These are phyloP conservation scores for Mellilla xanthometata DNA, from an alignment of 2,888 invertebrate genomes.

Conservation along the genomic window DNA sequence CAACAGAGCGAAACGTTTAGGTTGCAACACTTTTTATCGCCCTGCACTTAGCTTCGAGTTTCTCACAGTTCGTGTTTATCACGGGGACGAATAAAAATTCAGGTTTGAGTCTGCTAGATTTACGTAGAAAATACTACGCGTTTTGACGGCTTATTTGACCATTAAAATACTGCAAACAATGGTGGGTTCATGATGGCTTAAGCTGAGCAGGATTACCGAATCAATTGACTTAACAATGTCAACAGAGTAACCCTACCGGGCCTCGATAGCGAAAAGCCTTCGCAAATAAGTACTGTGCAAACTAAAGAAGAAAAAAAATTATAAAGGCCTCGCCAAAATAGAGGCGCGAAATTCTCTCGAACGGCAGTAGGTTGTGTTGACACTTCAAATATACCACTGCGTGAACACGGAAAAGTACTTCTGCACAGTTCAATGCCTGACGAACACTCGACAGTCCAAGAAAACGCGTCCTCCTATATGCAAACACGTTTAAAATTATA, in stretches of 20 bases:
- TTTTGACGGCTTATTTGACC: constrained; percentile 17
- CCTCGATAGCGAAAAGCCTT: constrained; percentile 70
- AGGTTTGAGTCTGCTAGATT: constrained; percentile 13
- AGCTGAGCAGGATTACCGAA: constrained; percentile 34
- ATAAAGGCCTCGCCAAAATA: constrained; percentile 37
- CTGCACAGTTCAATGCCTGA: constrained; percentile 54
- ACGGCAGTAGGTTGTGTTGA: constrained; percentile 68
- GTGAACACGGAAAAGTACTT: too few relatives aligned
- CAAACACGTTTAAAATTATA: constrained; percentile 39
- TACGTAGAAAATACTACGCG: constrained; percentile 16
- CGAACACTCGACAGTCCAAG: constrained; percentile 56
- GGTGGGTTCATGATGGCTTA: not conserved
- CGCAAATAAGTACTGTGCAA: constrained; percentile 56
- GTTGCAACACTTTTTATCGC: constrained; percentile 31
- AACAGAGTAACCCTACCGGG: constrained; percentile 69
- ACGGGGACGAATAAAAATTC: constrained; percentile 11
- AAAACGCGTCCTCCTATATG: constrained; percentile 39
- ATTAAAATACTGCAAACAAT: constrained; percentile 22
- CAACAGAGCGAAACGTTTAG: constrained; percentile 36
- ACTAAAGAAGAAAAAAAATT: constrained; percentile 65
- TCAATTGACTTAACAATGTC: constrained; percentile 61
- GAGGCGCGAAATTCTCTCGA: constrained; percentile 60
- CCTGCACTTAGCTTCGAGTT: constrained; percentile 8
- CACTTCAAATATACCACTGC: constrained; percentile 40
- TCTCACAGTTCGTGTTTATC: constrained; percentile 19